Evolutionary conservation across 1,140 invertebrate genomes (phyloP), one percentile per base, ranked within the genome.

Genomic region (Agraylea sexmaculata): DNA sequence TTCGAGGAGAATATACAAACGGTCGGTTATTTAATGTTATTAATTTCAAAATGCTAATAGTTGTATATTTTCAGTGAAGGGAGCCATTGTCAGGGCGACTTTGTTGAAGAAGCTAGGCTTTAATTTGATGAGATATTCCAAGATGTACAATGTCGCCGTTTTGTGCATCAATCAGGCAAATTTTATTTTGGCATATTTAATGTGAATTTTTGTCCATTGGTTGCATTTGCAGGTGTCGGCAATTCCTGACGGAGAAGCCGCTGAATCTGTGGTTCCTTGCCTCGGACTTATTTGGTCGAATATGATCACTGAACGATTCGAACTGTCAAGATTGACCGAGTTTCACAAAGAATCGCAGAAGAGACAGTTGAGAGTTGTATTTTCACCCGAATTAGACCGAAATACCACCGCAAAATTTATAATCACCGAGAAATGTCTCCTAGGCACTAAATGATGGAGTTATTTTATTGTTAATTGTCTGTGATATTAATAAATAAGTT

Each of bases 271-370:
- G 3, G n/a, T 46, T 18, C 47, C 47, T n/a, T 49, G 47, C 27
- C 30, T 49, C 16, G 47, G 47, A 5, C 16, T 49, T 12, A 23
- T 34, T 8, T 49, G 47, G 47, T 49, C 47, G 16, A 49, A 49
- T 15, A 40, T 49, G 40, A 3, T 49, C 7, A 49, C 43, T 17
- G 41, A 32, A n/a, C 27, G 47, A 37, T 31, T 49, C 4, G 11
- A 38, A 18, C 17, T 49, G 8, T n/a, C 15, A 49, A 49, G 28
- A 49, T 43, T 15, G 17, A 43, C 12, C 30, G 20, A 19, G 40
- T 21, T 33, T 45, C 22, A 30, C 29, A 31, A 16, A 11, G 33
- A 11, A 29, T 27, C 23, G 22, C 38, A 17, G 17, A 23, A 33
- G 11, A 43, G 47, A 23, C 18, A 43, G 30, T 31, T 49, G 16